A percentile compares a stretch with the other conserved stretches of the same genome.
phyloP scores from a whole-genome alignment of 2,797 vertebrate species.

The Gymnoscopelus microlampas region DNA sequence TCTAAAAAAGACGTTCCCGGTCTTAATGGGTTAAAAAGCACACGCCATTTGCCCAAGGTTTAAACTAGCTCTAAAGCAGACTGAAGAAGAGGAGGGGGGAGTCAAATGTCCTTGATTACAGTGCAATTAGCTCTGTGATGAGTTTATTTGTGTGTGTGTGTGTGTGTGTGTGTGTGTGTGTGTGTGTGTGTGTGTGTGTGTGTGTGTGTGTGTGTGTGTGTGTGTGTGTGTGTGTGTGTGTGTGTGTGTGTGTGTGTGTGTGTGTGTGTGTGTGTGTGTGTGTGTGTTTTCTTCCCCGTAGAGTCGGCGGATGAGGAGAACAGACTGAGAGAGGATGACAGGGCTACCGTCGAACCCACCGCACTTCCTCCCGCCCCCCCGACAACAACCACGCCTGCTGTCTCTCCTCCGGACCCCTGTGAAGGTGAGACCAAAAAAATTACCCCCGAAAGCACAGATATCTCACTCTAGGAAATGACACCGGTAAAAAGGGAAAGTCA shows the following conservation, averaged over 20 bases:
- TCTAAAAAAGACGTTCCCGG: no score
- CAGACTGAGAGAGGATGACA: conserved; percentile 67
- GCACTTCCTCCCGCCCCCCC: conserved; percentile 33
- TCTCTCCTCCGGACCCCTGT: conserved; percentile 20
- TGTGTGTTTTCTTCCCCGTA: conserved; percentile 32
- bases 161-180: conserved; percentile 9
- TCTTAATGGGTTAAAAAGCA: background rate
- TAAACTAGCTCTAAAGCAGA: conserved; percentile 44
- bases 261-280: background rate
- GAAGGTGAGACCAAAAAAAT: conserved; percentile 44
- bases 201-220: conserved; percentile 8
- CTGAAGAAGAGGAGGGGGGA: conserved; percentile 15
- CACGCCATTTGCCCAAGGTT: conserved; percentile 31
- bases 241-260: background rate
- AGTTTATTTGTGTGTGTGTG: conserved; percentile 30
- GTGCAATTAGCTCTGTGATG: conserved; percentile 50
- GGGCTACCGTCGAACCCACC: conserved; percentile 42
- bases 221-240: no score
- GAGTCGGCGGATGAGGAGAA: conserved; percentile 74
- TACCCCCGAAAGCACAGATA: conserved; percentile 74
- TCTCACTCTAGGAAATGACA: conserved; percentile 25
- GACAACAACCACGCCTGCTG: conserved; percentile 24
- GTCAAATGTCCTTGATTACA: conserved; percentile 48
- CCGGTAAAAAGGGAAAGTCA: no score
- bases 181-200: background rate